A percentile compares a stretch with the other conserved stretches of the same genome.
Evolutionary conservation across 2,888 invertebrate genomes (phyloP).

Genomic region (Chalcosyrphus nemorum): DNA sequence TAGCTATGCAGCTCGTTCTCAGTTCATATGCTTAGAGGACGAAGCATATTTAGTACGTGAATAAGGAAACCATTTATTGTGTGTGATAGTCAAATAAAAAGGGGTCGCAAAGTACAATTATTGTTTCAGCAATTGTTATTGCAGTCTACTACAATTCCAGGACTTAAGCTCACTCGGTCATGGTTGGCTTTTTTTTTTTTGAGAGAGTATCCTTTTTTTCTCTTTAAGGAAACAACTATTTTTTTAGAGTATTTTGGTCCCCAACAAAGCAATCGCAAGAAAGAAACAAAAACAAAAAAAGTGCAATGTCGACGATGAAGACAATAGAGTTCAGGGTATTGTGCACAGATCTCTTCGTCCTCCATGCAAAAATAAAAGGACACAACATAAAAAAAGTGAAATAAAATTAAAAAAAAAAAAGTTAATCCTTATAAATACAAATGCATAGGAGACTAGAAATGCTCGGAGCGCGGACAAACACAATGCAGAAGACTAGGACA

Average conservation of each 20-base stretch:
- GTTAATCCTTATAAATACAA: constrained; percentile 24
- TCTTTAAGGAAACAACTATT: not conserved
- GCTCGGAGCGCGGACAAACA: constrained; percentile 29
- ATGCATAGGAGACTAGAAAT: constrained; percentile 15
- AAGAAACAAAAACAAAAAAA: constrained; percentile 8
- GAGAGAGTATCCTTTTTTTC: not conserved
- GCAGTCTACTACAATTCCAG: constrained; percentile 28
- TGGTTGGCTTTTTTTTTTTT: constrained; percentile 8
- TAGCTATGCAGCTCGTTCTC: not conserved
- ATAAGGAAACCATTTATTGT: constrained; percentile 12
- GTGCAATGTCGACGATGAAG: constrained; percentile 38
- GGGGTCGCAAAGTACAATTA: constrained; percentile 21
- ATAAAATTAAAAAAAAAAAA: constrained; percentile 1
- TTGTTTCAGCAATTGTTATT: constrained; percentile 25
- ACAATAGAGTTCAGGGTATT: constrained; percentile 46
- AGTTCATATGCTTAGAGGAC: not conserved
- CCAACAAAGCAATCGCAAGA: not conserved
- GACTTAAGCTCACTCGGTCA: constrained; percentile 40
- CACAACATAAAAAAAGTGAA: not conserved
- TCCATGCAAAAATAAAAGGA: not conserved
- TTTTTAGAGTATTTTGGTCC: not conserved
- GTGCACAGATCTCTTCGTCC: constrained; percentile 1
- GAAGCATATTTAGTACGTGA: not conserved
- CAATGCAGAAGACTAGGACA: constrained; percentile 21
- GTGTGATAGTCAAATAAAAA: constrained; percentile 4